A percentile compares a stretch with the other conserved stretches of the same genome.
These are phyloP conservation scores for Drosophila rellima DNA, from an alignment of 2,888 invertebrate genomes.

Conservation along the genomic window DNA sequence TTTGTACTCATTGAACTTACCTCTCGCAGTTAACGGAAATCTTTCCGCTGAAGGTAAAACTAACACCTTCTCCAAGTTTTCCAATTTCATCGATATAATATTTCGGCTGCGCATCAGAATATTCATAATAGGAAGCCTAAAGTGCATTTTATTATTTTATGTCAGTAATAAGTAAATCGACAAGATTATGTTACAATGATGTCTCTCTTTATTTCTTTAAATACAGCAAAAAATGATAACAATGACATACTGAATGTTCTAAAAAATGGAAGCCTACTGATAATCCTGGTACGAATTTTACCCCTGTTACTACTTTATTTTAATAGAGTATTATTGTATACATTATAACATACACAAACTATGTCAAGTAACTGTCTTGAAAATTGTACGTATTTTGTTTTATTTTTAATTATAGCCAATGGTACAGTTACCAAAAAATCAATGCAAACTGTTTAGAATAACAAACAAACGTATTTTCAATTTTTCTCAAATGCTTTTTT, in stretches of 20 bases:
- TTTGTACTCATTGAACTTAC: constrained; percentile 57
- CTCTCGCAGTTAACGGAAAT: constrained; percentile 84
- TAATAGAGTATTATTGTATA: neutral
- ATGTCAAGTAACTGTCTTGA: too few species aligned
- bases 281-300: neutral
- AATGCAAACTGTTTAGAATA: neutral
- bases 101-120: constrained; percentile 81
- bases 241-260: constrained; percentile 17
- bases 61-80: constrained; percentile 81
- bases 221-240: constrained; percentile 28
- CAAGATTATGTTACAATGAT: constrained; percentile 28
- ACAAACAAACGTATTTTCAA: too few species aligned
- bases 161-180: neutral
- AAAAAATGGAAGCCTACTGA: constrained; percentile 20
- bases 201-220: constrained; percentile 13
- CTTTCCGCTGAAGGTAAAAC: constrained; percentile 83
- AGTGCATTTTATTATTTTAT: constrained; percentile 7
- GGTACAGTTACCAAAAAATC: neutral
- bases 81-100: constrained; percentile 79
- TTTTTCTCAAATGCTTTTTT: too few species aligned
- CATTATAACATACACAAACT: too few species aligned
- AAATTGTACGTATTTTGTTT: too few species aligned
- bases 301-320: neutral
- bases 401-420: too few species aligned
- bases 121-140: constrained; percentile 83